phyloP scores from a whole-genome alignment of 1,140 invertebrate genomes.

The Epicauta chinensis region DNA sequence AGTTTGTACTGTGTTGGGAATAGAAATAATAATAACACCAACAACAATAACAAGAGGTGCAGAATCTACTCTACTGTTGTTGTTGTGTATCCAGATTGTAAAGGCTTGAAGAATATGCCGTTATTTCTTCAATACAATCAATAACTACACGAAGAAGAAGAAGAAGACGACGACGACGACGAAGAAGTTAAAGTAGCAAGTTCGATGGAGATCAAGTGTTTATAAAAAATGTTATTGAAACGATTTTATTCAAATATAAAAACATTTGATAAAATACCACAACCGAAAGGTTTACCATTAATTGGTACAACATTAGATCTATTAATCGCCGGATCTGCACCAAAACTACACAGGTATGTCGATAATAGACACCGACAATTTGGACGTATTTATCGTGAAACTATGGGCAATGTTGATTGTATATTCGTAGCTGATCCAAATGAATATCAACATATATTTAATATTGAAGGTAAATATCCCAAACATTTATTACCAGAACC shows the following conservation, averaged over 20 bases:
- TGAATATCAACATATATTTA: constrained; percentile 46
- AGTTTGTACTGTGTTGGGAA: too few relatives aligned
- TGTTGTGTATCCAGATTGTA: too few relatives aligned
- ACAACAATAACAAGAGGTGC: too few relatives aligned
- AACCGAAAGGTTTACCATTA: constrained; percentile 48
- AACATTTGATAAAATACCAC: constrained; percentile 38
- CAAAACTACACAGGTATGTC: constrained; percentile 64
- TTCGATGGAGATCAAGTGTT: too few relatives aligned
- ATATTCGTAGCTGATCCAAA: constrained; percentile 66
- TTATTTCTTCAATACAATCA: too few relatives aligned
- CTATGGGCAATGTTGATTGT: constrained; percentile 56
- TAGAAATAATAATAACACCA: too few relatives aligned
- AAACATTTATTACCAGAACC: constrained; percentile 73
- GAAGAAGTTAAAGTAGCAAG: too few relatives aligned
- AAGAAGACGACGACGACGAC: too few relatives aligned
- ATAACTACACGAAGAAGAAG: too few relatives aligned
- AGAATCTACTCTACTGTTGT: too few relatives aligned
- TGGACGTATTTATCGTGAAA: constrained; percentile 69
- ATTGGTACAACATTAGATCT: constrained; percentile 51
- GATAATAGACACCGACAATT: constrained; percentile 62
- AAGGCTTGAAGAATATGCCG: too few relatives aligned
- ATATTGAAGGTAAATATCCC: constrained; percentile 53
- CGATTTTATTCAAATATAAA: neutral
- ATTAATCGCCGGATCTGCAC: constrained; percentile 46
- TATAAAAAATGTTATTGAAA: too few relatives aligned